Evolutionary conservation across 2,888 invertebrate species (phyloP).

Genomic region (Agrotis ipsilon): DNA sequence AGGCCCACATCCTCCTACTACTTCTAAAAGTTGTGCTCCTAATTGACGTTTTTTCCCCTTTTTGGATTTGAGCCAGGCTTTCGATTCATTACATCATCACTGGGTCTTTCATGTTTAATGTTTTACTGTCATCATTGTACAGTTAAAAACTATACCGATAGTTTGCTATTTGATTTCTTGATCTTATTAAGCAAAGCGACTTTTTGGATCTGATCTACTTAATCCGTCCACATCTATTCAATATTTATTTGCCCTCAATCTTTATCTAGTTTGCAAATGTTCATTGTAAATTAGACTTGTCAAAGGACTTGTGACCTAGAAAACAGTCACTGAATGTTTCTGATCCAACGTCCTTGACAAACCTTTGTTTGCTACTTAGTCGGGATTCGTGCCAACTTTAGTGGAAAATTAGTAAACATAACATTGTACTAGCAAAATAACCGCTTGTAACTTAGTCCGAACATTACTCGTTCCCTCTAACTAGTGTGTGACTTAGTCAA

Average conservation of each 20-base stretch:
- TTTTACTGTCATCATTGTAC: not conserved
- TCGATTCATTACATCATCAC: slow-evolving; percentile 1
- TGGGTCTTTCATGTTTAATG: not conserved
- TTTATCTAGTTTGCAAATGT: slow-evolving; percentile 5
- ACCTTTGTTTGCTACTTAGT: slow-evolving; percentile 24
- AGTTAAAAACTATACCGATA: not conserved
- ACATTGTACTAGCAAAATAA: slow-evolving; percentile 33
- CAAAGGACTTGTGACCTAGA: slow-evolving; percentile 24
- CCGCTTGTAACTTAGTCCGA: slow-evolving; percentile 25
- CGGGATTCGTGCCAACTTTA: slow-evolving; percentile 38
- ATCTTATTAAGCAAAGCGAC: too few relatives aligned
- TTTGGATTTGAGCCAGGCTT: slow-evolving; percentile 16
- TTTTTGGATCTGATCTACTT: not conserved
- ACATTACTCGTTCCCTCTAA: slow-evolving; percentile 39
- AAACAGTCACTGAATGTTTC: slow-evolving; percentile 11
- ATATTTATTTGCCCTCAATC: not conserved
- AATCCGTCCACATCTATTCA: not conserved
- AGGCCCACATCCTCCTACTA: slow-evolving; percentile 35
- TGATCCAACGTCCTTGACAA: slow-evolving; percentile 23
- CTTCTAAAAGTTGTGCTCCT: not conserved
- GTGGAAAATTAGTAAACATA: slow-evolving; percentile 33
- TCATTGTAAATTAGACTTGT: slow-evolving; percentile 7
- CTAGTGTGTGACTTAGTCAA: slow-evolving; percentile 25
- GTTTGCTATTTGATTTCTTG: too few relatives aligned
- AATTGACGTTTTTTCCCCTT: slow-evolving; percentile 29